Evolutionary conservation across 2,888 invertebrate species (phyloP), one percentile per base, ranked within the genome.

Genomic region (Thyatira batis): DNA sequence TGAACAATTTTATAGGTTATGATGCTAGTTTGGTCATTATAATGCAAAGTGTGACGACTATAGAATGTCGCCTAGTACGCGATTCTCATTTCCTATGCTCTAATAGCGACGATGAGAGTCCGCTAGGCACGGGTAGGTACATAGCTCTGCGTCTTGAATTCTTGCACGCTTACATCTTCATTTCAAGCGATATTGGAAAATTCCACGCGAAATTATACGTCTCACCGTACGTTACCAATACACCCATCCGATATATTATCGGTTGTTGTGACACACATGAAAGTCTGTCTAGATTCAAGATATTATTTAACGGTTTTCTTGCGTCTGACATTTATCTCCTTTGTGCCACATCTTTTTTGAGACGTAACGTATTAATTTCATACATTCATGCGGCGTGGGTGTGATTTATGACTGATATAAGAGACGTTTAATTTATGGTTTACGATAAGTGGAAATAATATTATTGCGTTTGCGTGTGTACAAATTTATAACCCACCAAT

Each of bases 121-220:
- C 17, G 44, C 28, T 21, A 33, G 20, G 21, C 33, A 51, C 54
- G 54, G 56, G 66, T 57, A 61, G 56, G 66, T 57, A 61, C 63
- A 61, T 64, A 61, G 56, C 62, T 57, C 43, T 52, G 61, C 58
- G 54, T 59, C 60, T 57, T 60, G 58, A 77, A 76, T 78, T 71
- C 75, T 71, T 51, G 58, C 77, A 76, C 78, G 78, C 64, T 55
- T 54, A 64, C 66, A 65, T 76, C 76, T 78, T 71, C 78, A 73
- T 76, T 70, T 61, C 60, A 57, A 51, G 59, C 71, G 67, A 78
- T 81, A 82, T 82, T 83, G 78, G 76, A 78, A 84, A 82, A 82
- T 83, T 82, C 79, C 81, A 45, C 57, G 65, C 71, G 62, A 73
- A 76, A 78, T 77, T 74, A 74, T 75, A 57, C 23, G 28, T 17